Percentiles rank a stretch among this genome's conserved stretches.
Conservation (phyloP, 2,113 vertebrate species). For the Chaetops frenatus region DNA sequence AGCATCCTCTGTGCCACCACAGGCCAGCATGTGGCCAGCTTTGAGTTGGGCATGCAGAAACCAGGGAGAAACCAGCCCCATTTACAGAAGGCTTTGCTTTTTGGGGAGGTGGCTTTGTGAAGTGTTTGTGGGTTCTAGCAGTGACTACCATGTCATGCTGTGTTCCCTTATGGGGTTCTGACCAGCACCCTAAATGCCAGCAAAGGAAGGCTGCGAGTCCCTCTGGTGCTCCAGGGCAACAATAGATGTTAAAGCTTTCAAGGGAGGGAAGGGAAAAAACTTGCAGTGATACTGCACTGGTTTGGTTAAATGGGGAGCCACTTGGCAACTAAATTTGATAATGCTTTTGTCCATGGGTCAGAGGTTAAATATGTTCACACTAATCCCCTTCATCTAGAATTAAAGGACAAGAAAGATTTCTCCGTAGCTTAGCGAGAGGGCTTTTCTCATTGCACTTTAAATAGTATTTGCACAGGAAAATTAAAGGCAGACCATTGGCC, state of each 20-base stretch:
- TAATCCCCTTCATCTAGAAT: conserved; percentile 90
- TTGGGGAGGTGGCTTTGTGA: neutral
- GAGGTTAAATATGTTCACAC: conserved; percentile 89
- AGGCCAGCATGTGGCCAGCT: accelerated
- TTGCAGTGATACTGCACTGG: conserved; percentile 42
- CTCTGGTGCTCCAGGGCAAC: neutral
- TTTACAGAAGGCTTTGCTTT: neutral
- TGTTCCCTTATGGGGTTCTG: neutral
- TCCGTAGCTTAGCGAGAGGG: conserved; percentile 72
- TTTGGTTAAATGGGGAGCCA: conserved; percentile 72
- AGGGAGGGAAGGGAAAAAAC: neutral
- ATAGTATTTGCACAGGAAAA: conserved; percentile 82
- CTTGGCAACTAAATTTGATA: conserved; percentile 89
- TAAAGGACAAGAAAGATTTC: conserved; percentile 83
- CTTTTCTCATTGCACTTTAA: conserved; percentile 72
- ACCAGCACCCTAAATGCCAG: neutral
- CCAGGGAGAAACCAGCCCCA: neutral
- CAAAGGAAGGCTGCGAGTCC: neutral
- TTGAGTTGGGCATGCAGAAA: neutral
- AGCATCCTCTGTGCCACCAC: neutral
- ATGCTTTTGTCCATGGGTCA: conserved; percentile 86
- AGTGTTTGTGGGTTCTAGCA: neutral
- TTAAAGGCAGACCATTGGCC: conserved; percentile 46
- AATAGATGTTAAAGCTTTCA: neutral
- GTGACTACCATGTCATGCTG: no score